These are phyloP conservation scores for Dolichoris vasculosae DNA, from an alignment of 1,140 invertebrate species.

Conservation along the genomic window DNA sequence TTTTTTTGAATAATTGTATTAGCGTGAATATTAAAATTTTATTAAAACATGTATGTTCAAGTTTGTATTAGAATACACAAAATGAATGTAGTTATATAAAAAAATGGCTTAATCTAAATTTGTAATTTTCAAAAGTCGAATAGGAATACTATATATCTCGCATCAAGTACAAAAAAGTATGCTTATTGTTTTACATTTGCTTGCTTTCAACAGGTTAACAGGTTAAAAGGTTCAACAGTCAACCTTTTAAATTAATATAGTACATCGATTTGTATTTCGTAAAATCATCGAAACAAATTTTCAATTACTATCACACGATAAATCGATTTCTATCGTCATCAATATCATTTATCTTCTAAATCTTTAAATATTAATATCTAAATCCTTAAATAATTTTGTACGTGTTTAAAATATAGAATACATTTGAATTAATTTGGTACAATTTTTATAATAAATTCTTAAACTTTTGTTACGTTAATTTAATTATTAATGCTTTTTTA, in stretches of 20 bases:
- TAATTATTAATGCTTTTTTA: too few relatives aligned
- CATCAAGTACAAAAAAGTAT: neutral
- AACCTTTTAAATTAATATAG: neutral
- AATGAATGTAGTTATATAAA: neutral
- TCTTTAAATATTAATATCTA: neutral
- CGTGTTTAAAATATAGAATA: conserved; percentile 3
- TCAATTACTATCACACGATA: too few relatives aligned
- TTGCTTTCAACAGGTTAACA: too few relatives aligned
- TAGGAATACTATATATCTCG: neutral
- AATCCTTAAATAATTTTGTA: conserved; percentile 2
- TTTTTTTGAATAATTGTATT: neutral
- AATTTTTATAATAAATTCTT: neutral
- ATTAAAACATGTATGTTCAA: neutral
- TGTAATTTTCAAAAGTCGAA: neutral
- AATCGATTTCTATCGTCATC: neutral
- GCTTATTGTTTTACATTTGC: neutral
- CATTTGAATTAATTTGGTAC: neutral
- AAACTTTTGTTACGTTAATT: neutral
- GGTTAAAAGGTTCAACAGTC: too few relatives aligned
- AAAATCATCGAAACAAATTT: neutral
- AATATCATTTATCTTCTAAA: neutral
- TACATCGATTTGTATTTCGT: neutral
- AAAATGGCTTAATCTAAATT: neutral
- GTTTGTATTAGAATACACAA: neutral
- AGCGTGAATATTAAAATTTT: conserved; percentile 1